Base-by-base conservation (phyloP, 2,113 vertebrate genomes). In the Dolichallabes microphthalmus region DNA sequence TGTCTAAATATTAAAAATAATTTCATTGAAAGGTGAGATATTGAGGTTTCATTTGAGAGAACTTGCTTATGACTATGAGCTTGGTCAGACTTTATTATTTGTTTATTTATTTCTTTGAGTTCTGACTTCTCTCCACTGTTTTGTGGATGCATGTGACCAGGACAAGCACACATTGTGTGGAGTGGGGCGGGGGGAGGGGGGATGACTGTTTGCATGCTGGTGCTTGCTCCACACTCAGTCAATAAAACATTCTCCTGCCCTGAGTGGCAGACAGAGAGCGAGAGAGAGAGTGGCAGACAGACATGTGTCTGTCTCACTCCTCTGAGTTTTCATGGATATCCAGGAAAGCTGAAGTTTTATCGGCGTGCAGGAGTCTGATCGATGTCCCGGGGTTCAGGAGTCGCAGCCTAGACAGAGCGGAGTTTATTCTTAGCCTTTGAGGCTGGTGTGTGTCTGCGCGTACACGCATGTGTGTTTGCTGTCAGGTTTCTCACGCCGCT, bases 161-260 rank as follows among this genome's bases (percentile, higher is more conserved):
- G 82, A 58, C 39, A 85, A 50, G 64, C 32, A 52, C 57, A 10
- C 12, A 27, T 17, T 50, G 32, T 22, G 30, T 9, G 22, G 25
- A 10, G 82, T 0, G 63, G 39, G n/a, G 45, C 61, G 60, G 61
- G 50, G 17, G 82, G 2, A 45, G 25, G 39, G 74, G 50, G 75
- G 61, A 12, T 57, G 76, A 22, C 32, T 80, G 80, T 83, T 86
- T 86, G 81, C 58, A 27, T 8, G 12, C 60, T 52, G 13, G 27
- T 27, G 50, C 50, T 53, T 45, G 57, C 73, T 86, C 74, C 85
- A 78, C 82, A 57, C 85, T 86, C n/a, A 30, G 87, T 86, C 87
- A 88, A 86, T 86, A 88, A 84, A 86, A 60, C 85, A 55, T 81
- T 83, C 82, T 80, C n/a, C 53, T 55, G 52, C 61, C 61, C 12